These are phyloP conservation scores for Pocillopora verrucosa DNA, from an alignment of 64 coral and sea anemone genomes.

Conservation along the genomic window DNA sequence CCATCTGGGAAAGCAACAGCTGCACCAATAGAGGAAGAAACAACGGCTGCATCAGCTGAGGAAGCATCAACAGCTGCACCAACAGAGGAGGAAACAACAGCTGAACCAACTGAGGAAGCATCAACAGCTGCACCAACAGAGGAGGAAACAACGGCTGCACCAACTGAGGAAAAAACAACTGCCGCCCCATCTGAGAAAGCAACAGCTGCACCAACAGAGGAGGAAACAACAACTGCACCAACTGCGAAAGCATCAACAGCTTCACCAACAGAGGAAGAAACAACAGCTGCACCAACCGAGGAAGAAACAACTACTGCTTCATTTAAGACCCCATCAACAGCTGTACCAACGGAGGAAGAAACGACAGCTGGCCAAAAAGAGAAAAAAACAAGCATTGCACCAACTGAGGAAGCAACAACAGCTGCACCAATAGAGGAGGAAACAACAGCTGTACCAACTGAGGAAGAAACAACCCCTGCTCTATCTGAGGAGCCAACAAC, in stretches of 20 bases:
- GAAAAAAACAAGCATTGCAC: too few relatives aligned
- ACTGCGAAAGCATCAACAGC: too few relatives aligned
- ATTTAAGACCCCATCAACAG: too few relatives aligned
- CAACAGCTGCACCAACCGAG: too few relatives aligned
- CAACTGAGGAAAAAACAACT: background rate
- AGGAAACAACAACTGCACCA: too few relatives aligned
- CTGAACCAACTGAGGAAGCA: background rate
- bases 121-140: background rate
- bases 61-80: background rate
- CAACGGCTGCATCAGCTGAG: background rate
- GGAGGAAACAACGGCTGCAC: background rate
- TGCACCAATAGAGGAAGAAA: background rate
- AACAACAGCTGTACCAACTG: background rate
- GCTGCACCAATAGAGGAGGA: too few relatives aligned
- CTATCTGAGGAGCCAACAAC: too few relatives aligned
- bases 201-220: background rate
- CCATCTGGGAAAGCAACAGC: background rate
- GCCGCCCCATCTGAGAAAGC: too few relatives aligned
- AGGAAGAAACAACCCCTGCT: too few relatives aligned
- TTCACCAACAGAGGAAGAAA: too few relatives aligned
- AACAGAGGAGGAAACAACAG: background rate
- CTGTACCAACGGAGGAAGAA: background rate
- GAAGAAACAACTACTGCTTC: too few relatives aligned
- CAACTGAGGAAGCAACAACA: background rate
- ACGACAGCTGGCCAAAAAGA: too few relatives aligned